Evolutionary conservation across 2,797 vertebrate species (phyloP).

Genomic region (Lepus oiostolus): DNA sequence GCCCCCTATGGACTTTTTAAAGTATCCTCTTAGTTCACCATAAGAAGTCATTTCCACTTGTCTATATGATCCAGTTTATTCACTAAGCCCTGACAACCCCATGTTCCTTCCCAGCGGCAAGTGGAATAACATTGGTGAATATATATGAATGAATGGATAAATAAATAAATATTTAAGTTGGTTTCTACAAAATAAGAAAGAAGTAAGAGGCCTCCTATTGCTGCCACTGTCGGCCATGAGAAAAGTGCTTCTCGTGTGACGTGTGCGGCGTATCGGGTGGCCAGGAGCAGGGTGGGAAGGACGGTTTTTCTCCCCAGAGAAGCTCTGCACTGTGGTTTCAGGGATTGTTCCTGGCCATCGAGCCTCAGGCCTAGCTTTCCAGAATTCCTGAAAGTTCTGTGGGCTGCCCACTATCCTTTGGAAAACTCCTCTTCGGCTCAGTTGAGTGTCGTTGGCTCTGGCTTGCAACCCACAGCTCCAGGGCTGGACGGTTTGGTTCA

Average conservation of each 20-base stretch:
- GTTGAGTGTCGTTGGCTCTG: constrained; percentile 40
- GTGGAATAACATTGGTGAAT: neutral
- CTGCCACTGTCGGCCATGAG: neutral
- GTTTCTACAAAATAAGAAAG: neutral
- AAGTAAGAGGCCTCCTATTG: neutral
- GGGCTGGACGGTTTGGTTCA: neutral
- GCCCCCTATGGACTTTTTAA: too few species aligned
- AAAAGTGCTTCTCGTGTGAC: neutral
- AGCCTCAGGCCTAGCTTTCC: neutral
- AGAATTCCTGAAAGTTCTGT: neutral
- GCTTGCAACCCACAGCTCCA: neutral
- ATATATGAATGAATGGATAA: neutral
- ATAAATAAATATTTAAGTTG: neutral
- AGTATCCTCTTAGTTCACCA: neutral
- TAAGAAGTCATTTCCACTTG: neutral
- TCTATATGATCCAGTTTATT: neutral
- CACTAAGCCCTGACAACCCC: neutral
- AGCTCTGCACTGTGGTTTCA: neutral
- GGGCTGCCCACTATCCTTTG: neutral
- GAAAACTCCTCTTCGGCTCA: constrained; percentile 2
- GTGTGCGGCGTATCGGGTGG: rapidly evolving
- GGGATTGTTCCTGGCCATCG: neutral
- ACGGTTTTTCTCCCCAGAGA: neutral
- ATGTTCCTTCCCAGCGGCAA: neutral
- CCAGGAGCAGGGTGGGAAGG: neutral